Evolutionary conservation across 2,113 vertebrate species (phyloP).

Genomic region (Chaetodon trifascialis): DNA sequence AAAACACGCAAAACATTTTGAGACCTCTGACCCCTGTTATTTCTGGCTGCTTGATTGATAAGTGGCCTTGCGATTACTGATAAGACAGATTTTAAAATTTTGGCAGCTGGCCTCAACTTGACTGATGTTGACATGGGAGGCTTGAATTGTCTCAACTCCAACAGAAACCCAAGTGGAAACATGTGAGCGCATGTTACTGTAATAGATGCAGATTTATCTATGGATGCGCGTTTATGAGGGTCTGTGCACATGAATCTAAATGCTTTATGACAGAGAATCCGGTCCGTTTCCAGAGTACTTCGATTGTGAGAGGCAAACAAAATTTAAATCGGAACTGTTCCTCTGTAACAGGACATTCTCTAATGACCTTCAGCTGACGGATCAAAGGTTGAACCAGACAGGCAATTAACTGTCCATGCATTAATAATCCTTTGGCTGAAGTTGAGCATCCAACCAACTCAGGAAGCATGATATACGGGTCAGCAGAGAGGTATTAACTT

Average conservation of each 20-base stretch:
- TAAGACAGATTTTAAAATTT: constrained; percentile 9
- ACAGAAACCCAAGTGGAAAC: constrained; percentile 1
- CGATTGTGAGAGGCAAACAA: neutral
- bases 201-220: neutral
- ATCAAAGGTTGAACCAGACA: constrained; percentile 28
- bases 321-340: neutral
- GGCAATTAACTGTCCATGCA: constrained; percentile 31
- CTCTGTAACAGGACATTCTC: neutral
- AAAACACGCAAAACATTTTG: constrained; percentile 31
- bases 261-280: neutral
- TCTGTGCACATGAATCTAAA: neutral
- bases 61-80: constrained; percentile 24
- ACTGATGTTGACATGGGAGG: neutral
- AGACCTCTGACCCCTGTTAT: constrained; percentile 24
- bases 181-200: neutral
- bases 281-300: neutral
- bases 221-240: neutral
- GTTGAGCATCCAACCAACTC: constrained; percentile 3
- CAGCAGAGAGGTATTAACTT: neutral
- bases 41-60: constrained; percentile 21
- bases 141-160: neutral
- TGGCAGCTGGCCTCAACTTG: constrained; percentile 25
- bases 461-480: neutral
- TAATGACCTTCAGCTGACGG: constrained; percentile 3
- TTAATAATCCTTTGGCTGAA: constrained; percentile 45